Conservation (phyloP, 2,113 vertebrate species). For the Psittacula cyanocephala region DNA sequence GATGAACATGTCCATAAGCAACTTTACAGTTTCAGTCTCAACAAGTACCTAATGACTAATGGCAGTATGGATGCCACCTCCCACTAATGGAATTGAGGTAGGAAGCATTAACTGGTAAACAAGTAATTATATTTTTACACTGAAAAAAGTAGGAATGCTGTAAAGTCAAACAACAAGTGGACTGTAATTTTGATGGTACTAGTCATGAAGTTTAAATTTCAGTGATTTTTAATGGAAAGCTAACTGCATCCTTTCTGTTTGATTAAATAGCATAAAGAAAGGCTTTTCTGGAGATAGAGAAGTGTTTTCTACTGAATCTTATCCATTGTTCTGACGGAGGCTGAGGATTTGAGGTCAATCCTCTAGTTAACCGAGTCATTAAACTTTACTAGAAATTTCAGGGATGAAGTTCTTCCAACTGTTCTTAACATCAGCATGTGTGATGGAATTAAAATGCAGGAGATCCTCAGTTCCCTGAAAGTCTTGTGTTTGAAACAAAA, state of each 20-base stretch:
- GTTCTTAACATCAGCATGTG: neutral
- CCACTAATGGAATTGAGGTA: neutral
- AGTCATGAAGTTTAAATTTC: neutral
- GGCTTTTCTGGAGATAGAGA: neutral
- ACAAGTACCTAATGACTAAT: neutral
- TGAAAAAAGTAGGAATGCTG: neutral
- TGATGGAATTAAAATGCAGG: neutral
- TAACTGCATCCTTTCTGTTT: neutral
- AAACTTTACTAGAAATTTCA: slow-evolving; percentile 29
- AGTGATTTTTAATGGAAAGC: neutral
- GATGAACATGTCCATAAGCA: neutral
- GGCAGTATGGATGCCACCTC: neutral
- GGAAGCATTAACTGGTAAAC: neutral
- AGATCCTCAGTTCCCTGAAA: neutral
- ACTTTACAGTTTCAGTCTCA: neutral
- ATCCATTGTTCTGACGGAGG: neutral
- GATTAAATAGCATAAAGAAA: slow-evolving; percentile 9
- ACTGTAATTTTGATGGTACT: neutral
- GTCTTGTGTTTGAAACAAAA: neutral
- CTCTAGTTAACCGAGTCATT: slow-evolving; percentile 25
- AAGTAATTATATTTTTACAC: neutral
- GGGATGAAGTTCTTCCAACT: slow-evolving; percentile 7
- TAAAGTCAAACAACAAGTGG: neutral
- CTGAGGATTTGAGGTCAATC: slow-evolving; percentile 18
- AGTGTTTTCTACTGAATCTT: neutral